Evolutionary conservation across 2,113 vertebrate species (phyloP).

Genomic region (Phyllopteryx taeniolatus): DNA sequence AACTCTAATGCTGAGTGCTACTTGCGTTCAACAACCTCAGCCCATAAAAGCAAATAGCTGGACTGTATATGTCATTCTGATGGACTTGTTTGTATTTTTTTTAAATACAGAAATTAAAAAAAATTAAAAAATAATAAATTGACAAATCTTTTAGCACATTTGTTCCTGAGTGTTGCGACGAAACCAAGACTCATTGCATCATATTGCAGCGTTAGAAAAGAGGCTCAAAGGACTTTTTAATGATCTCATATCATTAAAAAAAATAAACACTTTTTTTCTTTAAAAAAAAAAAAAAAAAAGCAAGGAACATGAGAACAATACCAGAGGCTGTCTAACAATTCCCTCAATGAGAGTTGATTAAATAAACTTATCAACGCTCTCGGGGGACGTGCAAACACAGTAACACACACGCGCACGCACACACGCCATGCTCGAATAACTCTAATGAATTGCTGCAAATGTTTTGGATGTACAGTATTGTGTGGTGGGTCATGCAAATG

Average conservation of each 20-base stretch:
- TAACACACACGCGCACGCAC: neutral
- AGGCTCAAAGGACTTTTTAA: constrained; percentile 14
- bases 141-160: constrained; percentile 14
- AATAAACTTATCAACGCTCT: constrained; percentile 28
- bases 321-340: constrained; percentile 19
- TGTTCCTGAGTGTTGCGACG: neutral
- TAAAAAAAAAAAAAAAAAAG: neutral
- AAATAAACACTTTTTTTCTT: neutral
- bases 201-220: constrained; percentile 21
- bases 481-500: neutral
- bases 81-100: constrained; percentile 38
- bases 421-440: constrained; percentile 24
- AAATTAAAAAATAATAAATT: constrained; percentile 4
- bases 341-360: constrained; percentile 18
- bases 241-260: constrained; percentile 28
- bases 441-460: constrained; percentile 14
- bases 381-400: constrained; percentile 15
- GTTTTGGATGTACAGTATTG: neutral
- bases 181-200: constrained; percentile 2
- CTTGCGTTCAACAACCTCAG: neutral
- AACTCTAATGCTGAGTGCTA: neutral
- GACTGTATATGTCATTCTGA: constrained; percentile 24
- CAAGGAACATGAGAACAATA: constrained; percentile 8
- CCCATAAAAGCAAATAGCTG: constrained; percentile 3
- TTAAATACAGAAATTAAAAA: constrained; percentile 38